A percentile compares a stretch with the other conserved stretches of the same genome.
phyloP scores from a whole-genome alignment of 2,888 invertebrate species.

The Mimumesa dahlbomi region DNA sequence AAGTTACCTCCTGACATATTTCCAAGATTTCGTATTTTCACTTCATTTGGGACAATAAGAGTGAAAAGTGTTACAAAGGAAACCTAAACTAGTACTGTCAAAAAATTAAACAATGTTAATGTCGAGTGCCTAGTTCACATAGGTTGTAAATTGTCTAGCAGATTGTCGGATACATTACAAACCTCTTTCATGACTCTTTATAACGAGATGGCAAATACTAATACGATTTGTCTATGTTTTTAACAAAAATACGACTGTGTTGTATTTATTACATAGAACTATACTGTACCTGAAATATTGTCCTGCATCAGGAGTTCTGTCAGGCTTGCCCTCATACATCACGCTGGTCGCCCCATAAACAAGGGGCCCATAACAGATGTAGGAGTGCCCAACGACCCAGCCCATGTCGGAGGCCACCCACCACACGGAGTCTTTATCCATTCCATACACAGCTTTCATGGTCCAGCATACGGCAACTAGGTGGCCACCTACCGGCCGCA shows the following conservation, averaged over 20 bases:
- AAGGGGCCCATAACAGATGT: slow-evolving; percentile 95
- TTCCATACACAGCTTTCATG: slow-evolving; percentile 90
- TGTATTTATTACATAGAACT: too few relatives aligned
- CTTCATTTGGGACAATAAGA: too few relatives aligned
- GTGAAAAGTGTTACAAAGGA: too few relatives aligned
- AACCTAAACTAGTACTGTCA: not conserved
- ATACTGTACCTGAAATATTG: slow-evolving; percentile 97
- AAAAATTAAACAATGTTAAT: not conserved
- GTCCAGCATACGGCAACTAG: slow-evolving; percentile 92
- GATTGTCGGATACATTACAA: too few relatives aligned
- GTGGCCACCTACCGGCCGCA: slow-evolving; percentile 93
- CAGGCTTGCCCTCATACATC: slow-evolving; percentile 96
- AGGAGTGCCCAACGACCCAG: slow-evolving; percentile 97
- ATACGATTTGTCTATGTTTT: too few relatives aligned
- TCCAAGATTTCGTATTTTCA: too few relatives aligned
- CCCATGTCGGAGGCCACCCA: slow-evolving; percentile 95
- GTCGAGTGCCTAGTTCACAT: too few relatives aligned
- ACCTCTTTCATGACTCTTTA: too few relatives aligned
- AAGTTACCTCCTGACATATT: too few relatives aligned
- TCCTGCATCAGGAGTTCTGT: slow-evolving; percentile 95
- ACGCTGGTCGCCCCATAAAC: slow-evolving; percentile 90
- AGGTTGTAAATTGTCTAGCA: too few relatives aligned
- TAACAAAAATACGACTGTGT: too few relatives aligned
- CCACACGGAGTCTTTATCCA: slow-evolving; percentile 90
- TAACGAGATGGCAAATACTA: too few relatives aligned